Base-by-base conservation (phyloP, 2,888 invertebrate genomes). In the Agriopis marginaria region DNA sequence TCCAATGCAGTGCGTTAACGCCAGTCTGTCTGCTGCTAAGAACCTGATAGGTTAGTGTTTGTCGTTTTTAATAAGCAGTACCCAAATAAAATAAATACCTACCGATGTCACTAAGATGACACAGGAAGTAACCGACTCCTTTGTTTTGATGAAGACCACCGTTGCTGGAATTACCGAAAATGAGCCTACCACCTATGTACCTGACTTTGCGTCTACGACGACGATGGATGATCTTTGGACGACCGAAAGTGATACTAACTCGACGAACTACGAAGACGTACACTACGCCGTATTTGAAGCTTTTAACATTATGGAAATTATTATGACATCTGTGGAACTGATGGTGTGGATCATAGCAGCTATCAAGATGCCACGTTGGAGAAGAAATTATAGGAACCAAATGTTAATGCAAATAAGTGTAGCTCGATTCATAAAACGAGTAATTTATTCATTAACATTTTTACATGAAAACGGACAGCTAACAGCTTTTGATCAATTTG, bases 321-420 rank as follows among this genome's bases (percentile, higher is more conserved):
- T 90, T 32, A 90, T 93, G 91, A 90, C 89, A 72, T 81, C 89
- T 69, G 59, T 90, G 70, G 92, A 92, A 75, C 79, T 92, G 77
- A 75, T 85, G 44, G 77, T 93, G 78, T 87, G 89, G 76, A 77
- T 87, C 23, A 65, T 81, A 55, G 90, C 92, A 82, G 89, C 87
- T 81, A 78, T 85, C n/a, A 89, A 86, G 71, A 85, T 91, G 76
- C 81, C 82, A 39, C 82, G 87, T n/a, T 93, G 92, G 92, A 86
- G 89, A 73, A 88, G 80, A 74, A 93, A 93, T 75, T 92, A 91
- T 73, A 89, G 93, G 75, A 93, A 93, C 75, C 93, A 92, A 83
- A 91, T 93, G 91, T 78, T 93, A 72, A 86, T 92, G 86, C 92
- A 93, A 77, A 78, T 93, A 63, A 91, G 90, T 75, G 77, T 89